Evolutionary conservation across 2,888 invertebrate genomes (phyloP).

Genomic region (Drosophila kuntzei): DNA sequence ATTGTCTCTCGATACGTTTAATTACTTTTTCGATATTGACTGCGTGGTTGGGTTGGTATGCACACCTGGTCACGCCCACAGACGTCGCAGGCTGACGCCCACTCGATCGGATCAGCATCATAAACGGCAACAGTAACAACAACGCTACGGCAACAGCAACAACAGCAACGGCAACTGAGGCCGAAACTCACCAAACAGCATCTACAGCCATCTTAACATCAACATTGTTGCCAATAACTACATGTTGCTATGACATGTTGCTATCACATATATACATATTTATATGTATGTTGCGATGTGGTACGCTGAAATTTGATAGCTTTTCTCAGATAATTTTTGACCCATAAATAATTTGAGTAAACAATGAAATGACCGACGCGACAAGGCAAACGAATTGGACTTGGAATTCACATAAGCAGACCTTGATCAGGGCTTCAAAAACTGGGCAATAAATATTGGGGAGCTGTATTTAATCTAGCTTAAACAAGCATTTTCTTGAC

Average conservation of each 20-base stretch:
- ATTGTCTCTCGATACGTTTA: slow-evolving; percentile 62
- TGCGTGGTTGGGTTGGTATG: slow-evolving; percentile 37
- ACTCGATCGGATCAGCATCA: slow-evolving; percentile 58
- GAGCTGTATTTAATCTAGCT: slow-evolving; percentile 78
- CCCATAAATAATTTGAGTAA: slow-evolving; percentile 77
- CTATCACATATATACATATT: neutral
- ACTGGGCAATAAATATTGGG: slow-evolving; percentile 66
- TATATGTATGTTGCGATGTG: slow-evolving; percentile 23
- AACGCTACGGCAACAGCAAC: neutral
- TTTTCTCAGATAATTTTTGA: slow-evolving; percentile 53
- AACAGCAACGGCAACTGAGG: neutral
- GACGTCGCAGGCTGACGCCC: slow-evolving; percentile 35
- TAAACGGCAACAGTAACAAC: slow-evolving; percentile 7
- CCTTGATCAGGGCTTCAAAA: slow-evolving; percentile 4
- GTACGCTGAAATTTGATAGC: slow-evolving; percentile 59
- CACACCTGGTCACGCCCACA: slow-evolving; percentile 70
- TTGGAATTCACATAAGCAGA: neutral
- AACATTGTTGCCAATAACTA: slow-evolving; percentile 27
- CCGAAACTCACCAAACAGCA: slow-evolving; percentile 51
- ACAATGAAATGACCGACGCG: slow-evolving; percentile 57
- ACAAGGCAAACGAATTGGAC: slow-evolving; percentile 57
- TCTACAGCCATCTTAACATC: slow-evolving; percentile 40
- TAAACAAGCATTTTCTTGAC: slow-evolving; percentile 80
- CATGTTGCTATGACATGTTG: slow-evolving; percentile 3
- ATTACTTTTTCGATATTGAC: slow-evolving; percentile 75